These are phyloP conservation scores for Thecophora atra DNA, from an alignment of 2,888 invertebrate species.

Conservation along the genomic window DNA sequence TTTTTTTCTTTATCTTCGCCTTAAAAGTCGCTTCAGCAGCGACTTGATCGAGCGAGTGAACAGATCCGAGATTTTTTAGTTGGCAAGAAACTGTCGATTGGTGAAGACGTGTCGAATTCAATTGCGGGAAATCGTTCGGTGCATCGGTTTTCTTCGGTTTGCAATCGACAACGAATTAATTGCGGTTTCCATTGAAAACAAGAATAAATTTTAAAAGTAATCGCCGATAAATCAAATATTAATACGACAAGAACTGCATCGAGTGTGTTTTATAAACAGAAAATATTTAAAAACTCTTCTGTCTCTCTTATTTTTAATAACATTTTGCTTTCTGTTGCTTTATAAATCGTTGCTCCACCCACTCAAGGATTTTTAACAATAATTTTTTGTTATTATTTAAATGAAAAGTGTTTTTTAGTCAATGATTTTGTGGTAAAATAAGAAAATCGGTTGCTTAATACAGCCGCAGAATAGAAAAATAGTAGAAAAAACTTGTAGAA, in stretches of 20 bases:
- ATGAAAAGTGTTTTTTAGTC: background rate
- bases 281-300: background rate
- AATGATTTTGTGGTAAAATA: too few species aligned
- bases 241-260: too few species aligned
- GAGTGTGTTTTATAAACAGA: background rate
- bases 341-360: too few species aligned
- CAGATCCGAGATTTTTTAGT: conserved; percentile 10
- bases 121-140: background rate
- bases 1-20: background rate
- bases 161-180: background rate
- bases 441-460: background rate
- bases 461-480: background rate
- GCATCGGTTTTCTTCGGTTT: background rate
- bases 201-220: background rate
- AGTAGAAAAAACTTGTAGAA: background rate
- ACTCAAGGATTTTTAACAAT: too few species aligned
- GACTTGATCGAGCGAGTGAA: background rate
- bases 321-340: too few species aligned
- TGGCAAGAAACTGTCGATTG: conserved; percentile 19
- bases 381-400: too few species aligned
- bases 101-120: background rate
- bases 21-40: background rate
- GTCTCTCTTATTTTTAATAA: background rate
- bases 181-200: too few species aligned
- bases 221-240: background rate